phyloP scores from a whole-genome alignment of 2,888 invertebrate genomes.

The Colostygia pectinataria region DNA sequence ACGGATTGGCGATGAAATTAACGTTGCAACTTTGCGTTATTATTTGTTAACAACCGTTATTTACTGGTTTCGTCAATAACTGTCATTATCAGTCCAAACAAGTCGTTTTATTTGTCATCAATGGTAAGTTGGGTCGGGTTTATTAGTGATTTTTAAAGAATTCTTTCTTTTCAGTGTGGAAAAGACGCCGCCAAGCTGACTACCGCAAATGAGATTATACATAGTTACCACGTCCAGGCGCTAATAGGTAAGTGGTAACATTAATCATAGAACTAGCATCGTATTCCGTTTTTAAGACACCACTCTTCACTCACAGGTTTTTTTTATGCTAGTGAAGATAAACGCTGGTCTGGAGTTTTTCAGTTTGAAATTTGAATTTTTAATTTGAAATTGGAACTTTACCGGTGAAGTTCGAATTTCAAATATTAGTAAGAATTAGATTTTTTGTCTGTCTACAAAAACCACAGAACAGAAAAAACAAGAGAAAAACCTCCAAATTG shows the following conservation, averaged over 20 bases:
- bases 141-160: slow-evolving; percentile 21
- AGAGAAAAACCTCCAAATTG: too few relatives aligned
- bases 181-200: slow-evolving; percentile 79
- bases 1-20: slow-evolving; percentile 63
- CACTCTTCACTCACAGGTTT: too few relatives aligned
- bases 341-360: too few relatives aligned
- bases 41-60: slow-evolving; percentile 71
- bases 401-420: too few relatives aligned
- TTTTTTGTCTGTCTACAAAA: too few relatives aligned
- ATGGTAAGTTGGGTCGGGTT: slow-evolving; percentile 32
- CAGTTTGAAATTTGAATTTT: too few relatives aligned
- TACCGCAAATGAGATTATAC: slow-evolving; percentile 81
- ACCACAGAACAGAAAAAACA: too few relatives aligned
- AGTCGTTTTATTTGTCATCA: slow-evolving; percentile 59
- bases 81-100: slow-evolving; percentile 56
- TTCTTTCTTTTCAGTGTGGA: slow-evolving; percentile 58
- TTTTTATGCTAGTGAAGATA: too few relatives aligned
- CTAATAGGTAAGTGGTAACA: slow-evolving; percentile 70
- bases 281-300: too few relatives aligned
- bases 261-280: not conserved
- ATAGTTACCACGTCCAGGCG: slow-evolving; percentile 77
- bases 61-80: slow-evolving; percentile 64
- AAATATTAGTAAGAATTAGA: too few relatives aligned
- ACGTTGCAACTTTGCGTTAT: slow-evolving; percentile 64
- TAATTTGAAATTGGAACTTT: too few relatives aligned